These are phyloP conservation scores for Congeria kusceri DNA, from an alignment of 2,888 invertebrate genomes.

Conservation along the genomic window DNA sequence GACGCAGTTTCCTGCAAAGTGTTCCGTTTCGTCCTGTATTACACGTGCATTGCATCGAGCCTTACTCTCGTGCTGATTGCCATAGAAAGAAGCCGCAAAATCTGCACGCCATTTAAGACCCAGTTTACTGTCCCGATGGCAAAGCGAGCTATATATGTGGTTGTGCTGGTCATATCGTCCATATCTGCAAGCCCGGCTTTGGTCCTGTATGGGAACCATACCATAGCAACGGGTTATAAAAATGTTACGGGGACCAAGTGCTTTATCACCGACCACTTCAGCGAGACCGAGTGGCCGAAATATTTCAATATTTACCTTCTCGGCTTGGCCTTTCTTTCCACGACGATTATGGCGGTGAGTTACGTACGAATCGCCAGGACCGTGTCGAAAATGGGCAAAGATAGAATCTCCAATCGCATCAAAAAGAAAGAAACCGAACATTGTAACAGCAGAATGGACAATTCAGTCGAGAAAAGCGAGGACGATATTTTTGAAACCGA, in stretches of 20 bases:
- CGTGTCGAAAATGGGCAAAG: slow-evolving; percentile 54
- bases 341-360: slow-evolving; percentile 45
- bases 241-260: slow-evolving; percentile 49
- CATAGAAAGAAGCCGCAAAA: slow-evolving; percentile 53
- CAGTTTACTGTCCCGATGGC: slow-evolving; percentile 52
- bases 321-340: slow-evolving; percentile 38
- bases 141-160: slow-evolving; percentile 43
- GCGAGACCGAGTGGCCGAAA: slow-evolving; percentile 43
- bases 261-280: slow-evolving; percentile 46
- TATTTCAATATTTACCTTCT: slow-evolving; percentile 56
- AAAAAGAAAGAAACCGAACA: slow-evolving; percentile 9
- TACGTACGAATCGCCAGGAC: slow-evolving; percentile 51
- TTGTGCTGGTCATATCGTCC: slow-evolving; percentile 42
- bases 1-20: slow-evolving; percentile 52
- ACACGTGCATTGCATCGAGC: slow-evolving; percentile 55
- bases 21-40: slow-evolving; percentile 56
- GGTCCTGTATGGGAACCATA: slow-evolving; percentile 47
- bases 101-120: slow-evolving; percentile 57
- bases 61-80: slow-evolving; percentile 59
- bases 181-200: slow-evolving; percentile 48
- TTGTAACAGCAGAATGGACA: slow-evolving; percentile 3
- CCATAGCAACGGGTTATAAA: slow-evolving; percentile 30
- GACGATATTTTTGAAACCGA: slow-evolving; percentile 5
- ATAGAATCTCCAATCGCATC: slow-evolving; percentile 36
- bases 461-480: slow-evolving; percentile 7